phyloP scores from a whole-genome alignment of 2,797 vertebrate species.

The Hippopotamyrus pictus region DNA sequence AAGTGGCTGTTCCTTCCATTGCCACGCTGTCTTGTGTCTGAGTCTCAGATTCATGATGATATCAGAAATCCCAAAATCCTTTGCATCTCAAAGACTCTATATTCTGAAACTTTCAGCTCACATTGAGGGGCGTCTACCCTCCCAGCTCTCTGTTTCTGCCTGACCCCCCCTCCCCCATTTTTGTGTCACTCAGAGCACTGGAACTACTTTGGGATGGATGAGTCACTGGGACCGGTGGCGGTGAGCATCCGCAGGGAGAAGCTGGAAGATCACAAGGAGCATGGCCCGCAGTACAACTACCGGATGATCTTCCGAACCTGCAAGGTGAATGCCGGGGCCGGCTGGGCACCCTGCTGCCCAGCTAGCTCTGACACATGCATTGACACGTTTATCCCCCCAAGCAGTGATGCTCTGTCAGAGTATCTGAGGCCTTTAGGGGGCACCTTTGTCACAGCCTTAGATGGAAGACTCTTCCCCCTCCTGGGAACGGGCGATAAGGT shows the following conservation, averaged over 20 bases:
- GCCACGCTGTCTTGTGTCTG: background rate
- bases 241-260: slow-evolving; percentile 91
- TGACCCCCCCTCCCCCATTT: background rate
- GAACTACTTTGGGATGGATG: slow-evolving; percentile 96
- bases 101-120: background rate
- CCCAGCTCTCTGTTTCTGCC: background rate
- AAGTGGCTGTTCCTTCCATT: background rate
- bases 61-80: background rate
- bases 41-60: background rate
- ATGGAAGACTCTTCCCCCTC: slow-evolving; percentile 16
- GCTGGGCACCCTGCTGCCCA: background rate
- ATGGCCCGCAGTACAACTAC: slow-evolving; percentile 87
- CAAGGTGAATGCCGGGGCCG: slow-evolving; percentile 67
- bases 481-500: background rate
- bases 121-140: background rate
- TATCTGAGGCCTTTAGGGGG: background rate
- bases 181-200: slow-evolving; percentile 73
- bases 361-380: background rate
- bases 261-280: slow-evolving; percentile 90
- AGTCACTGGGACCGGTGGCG: slow-evolving; percentile 86
- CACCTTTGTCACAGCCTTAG: slow-evolving; percentile 48
- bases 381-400: background rate
- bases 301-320: slow-evolving; percentile 91
- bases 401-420: background rate
- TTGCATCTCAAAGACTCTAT: background rate